A percentile compares a stretch with the other conserved stretches of the same genome.
phyloP scores from a whole-genome alignment of 2,797 vertebrate species.

The Anguilla marmorata region DNA sequence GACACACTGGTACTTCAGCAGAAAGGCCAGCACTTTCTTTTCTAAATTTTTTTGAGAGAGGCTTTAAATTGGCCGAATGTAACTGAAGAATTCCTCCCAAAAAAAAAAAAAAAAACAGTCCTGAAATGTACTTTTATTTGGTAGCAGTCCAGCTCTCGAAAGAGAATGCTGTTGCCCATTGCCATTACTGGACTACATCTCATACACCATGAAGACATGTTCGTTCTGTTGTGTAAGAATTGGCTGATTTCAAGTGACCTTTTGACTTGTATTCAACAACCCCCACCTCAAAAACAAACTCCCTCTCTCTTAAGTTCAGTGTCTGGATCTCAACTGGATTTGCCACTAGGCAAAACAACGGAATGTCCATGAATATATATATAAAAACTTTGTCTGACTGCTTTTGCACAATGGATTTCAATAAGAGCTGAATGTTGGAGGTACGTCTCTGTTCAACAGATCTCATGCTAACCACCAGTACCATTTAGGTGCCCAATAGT shows the following conservation, averaged over 20 bases:
- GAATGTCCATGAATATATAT: neutral
- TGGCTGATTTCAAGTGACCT: slow-evolving; percentile 1
- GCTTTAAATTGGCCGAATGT: neutral
- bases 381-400: neutral
- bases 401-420: neutral
- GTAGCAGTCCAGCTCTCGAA: neutral
- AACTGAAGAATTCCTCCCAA: neutral
- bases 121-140: neutral
- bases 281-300: slow-evolving; percentile 6
- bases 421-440: neutral
- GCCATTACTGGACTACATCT: neutral
- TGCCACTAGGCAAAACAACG: neutral
- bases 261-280: neutral
- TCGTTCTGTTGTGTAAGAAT: slow-evolving; percentile 4
- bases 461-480: neutral
- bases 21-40: neutral
- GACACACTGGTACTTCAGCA: neutral
- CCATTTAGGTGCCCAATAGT: neutral
- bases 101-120: neutral
- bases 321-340: neutral
- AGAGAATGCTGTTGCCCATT: neutral
- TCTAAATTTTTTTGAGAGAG: neutral
- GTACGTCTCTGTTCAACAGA: neutral
- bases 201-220: neutral
- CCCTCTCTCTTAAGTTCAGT: neutral